A percentile compares a stretch with the other conserved stretches of the same genome.
phyloP scores from a whole-genome alignment of 1,140 invertebrate genomes.

The Magallana angulata region DNA sequence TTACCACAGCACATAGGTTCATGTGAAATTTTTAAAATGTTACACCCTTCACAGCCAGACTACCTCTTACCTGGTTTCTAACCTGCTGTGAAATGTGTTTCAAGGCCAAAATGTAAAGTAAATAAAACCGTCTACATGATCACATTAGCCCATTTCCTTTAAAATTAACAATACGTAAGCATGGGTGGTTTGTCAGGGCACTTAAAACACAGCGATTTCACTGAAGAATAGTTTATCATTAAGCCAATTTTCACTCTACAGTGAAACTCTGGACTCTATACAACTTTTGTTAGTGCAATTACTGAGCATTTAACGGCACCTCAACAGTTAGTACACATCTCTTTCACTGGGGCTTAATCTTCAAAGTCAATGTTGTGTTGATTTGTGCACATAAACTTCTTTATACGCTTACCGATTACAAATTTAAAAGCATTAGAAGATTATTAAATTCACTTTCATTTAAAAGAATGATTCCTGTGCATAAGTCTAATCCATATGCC shows the following conservation, averaged over 20 bases:
- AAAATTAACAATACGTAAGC: neutral
- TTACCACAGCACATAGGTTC: too few relatives aligned
- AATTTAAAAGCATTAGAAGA: slow-evolving; percentile 6
- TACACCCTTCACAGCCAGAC: too few relatives aligned
- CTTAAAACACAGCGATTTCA: neutral
- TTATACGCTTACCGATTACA: neutral
- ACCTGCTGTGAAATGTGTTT: neutral
- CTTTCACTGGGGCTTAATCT: neutral
- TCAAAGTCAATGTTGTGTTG: slow-evolving; percentile 31
- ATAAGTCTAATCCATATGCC: neutral
- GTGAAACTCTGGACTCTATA: neutral
- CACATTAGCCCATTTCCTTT: slow-evolving; percentile 4
- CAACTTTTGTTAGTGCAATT: neutral
- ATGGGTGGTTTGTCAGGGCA: neutral
- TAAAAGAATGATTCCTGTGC: neutral
- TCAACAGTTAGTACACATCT: neutral
- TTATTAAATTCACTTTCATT: slow-evolving; percentile 26
- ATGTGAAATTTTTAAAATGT: too few relatives aligned
- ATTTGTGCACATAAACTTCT: slow-evolving; percentile 23
- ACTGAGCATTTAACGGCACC: neutral
- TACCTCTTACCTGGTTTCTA: neutral
- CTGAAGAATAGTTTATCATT: neutral
- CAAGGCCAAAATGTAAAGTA: neutral
- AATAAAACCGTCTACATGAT: neutral
- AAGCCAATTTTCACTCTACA: neutral